Evolutionary conservation across 2,797 vertebrate species (phyloP), one percentile per base, ranked within the genome.

Genomic region (Typhlichthys subterraneus): DNA sequence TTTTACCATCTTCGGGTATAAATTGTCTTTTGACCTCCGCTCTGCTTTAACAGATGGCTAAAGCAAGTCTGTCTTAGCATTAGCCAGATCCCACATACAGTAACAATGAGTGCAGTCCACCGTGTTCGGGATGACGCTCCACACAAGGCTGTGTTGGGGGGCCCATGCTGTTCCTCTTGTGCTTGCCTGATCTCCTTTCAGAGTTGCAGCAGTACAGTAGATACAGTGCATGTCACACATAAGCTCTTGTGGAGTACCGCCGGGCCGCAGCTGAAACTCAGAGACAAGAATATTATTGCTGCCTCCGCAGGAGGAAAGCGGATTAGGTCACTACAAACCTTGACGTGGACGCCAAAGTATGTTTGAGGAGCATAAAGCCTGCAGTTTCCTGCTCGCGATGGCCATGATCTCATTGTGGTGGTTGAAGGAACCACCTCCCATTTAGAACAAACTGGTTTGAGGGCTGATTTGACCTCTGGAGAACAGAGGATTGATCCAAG

Each of bases 221-320:
- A 45, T 67, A 65, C 66, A 72, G 77, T 73, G 45, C 58, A 31
- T 67, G 70, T 75, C 67, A 46, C 59, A 49, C 63, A 68, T 75
- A 67, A 61, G 46, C 65, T 42, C 66, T 68, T 55, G 59, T 59
- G 68, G 69, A 76, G 81, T 75, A 62, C 80, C 75, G 48, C 68
- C 51, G 81, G 79, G 69, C 78, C 77, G 63, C 85, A 73, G 77
- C 86, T 87, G 83, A 87, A 86, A 87, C 75, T 64, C 59, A 57
- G 71, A 87, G 86, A 89, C 88, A 84, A 87, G 87, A 81, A 84
- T 81, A 84, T 85, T 84, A 84, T 73, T 85, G 83, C 85, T 75
- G 77, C 68, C 85, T 90, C 88, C 86, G 83, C 88, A 85, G 83
- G 85, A 75, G 77, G 74, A 81, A 89, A 89, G 87, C 74, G 65